phyloP scores from a whole-genome alignment of 2,888 invertebrate genomes.

The Drosophila nr. medialis region DNA sequence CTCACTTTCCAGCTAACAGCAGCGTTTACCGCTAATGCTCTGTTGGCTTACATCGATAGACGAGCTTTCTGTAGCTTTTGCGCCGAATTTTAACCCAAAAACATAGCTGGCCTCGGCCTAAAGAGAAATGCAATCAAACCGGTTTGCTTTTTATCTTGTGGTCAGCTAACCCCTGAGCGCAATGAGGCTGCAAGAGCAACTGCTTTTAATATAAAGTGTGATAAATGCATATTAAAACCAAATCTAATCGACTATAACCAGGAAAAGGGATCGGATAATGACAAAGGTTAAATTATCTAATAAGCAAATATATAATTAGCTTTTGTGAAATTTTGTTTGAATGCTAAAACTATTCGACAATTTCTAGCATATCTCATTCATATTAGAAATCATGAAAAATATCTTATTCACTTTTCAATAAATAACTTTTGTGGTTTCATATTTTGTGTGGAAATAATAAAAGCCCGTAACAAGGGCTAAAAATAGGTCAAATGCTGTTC shows the following conservation, averaged over 20 bases:
- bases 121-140: slow-evolving; percentile 72
- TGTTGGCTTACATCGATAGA: slow-evolving; percentile 41
- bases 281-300: not conserved
- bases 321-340: accelerated
- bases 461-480: not conserved
- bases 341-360: not conserved
- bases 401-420: not conserved
- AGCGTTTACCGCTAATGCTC: slow-evolving; percentile 18
- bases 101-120: slow-evolving; percentile 14
- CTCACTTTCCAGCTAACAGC: slow-evolving; percentile 64
- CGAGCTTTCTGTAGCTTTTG: slow-evolving; percentile 56
- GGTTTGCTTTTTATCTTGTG: slow-evolving; percentile 44
- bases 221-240: slow-evolving; percentile 35
- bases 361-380: not conserved
- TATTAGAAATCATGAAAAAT: not conserved
- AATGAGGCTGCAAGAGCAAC: slow-evolving; percentile 47
- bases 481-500: not conserved
- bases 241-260: slow-evolving; percentile 38
- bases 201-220: slow-evolving; percentile 58
- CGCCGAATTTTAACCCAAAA: slow-evolving; percentile 27
- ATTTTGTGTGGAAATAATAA: not conserved
- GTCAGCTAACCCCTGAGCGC: slow-evolving; percentile 54
- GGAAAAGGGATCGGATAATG: not conserved
- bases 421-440: not conserved
- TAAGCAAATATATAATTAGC: not conserved